phyloP scores from a whole-genome alignment of 2,888 invertebrate species.

The Smittia aterrima region DNA sequence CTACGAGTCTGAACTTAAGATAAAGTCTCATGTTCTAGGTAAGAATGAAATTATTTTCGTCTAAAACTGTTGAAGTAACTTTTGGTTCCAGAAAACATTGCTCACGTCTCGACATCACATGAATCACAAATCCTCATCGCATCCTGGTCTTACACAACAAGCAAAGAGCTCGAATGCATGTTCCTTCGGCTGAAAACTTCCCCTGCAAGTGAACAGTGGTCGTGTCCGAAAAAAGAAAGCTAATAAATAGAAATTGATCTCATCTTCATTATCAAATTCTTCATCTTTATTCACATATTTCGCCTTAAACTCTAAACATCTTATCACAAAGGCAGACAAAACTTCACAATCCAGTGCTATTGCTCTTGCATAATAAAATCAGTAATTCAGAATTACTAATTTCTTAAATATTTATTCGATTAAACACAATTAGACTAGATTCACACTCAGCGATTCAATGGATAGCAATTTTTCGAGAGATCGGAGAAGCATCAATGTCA shows the following conservation, averaged over 20 bases:
- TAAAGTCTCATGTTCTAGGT: background rate
- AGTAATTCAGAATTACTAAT: too few relatives aligned
- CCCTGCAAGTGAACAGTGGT: background rate
- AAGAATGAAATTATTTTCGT: slow-evolving; percentile 13
- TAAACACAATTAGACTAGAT: too few relatives aligned
- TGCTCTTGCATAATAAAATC: too few relatives aligned
- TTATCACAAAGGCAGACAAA: slow-evolving; percentile 12
- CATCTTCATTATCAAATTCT: too few relatives aligned
- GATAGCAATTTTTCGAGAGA: too few relatives aligned
- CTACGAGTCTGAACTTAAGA: background rate
- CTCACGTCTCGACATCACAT: background rate
- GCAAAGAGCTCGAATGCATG: background rate
- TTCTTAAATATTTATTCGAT: too few relatives aligned
- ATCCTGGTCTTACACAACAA: background rate
- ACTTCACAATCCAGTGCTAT: background rate
- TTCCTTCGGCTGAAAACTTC: background rate
- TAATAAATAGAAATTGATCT: too few relatives aligned
- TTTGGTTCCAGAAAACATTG: slow-evolving; percentile 26
- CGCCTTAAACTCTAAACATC: background rate
- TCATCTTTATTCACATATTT: too few relatives aligned
- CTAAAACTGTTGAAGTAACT: too few relatives aligned
- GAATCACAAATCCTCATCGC: slow-evolving; percentile 6
- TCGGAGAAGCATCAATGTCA: too few relatives aligned
- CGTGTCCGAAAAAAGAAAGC: background rate
- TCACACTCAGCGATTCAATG: too few relatives aligned